These are phyloP conservation scores for Lerema accius DNA, from an alignment of 1,140 invertebrate species.

Conservation along the genomic window DNA sequence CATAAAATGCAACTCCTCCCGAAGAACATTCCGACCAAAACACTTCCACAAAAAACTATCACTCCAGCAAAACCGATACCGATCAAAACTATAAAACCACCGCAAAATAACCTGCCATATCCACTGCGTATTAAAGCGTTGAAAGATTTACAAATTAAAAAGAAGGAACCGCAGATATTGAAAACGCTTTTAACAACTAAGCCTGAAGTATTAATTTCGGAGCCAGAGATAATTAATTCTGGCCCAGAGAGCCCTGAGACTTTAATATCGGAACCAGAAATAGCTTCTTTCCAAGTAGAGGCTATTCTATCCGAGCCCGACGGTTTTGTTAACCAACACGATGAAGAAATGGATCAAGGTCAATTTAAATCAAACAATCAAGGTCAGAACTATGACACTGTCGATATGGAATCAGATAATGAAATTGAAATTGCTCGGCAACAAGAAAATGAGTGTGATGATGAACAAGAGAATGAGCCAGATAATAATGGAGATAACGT, in stretches of 20 bases:
- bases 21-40: conserved; percentile 60
- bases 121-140: conserved; percentile 75
- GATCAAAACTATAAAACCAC: conserved; percentile 56
- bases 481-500: conserved; percentile 37
- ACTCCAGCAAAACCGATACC: conserved; percentile 69
- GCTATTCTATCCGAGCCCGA: conserved; percentile 77
- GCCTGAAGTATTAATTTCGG: conserved; percentile 73
- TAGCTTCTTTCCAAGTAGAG: conserved; percentile 79
- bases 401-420: conserved; percentile 76
- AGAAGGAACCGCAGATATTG: conserved; percentile 79
- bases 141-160: conserved; percentile 78
- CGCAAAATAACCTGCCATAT: conserved; percentile 72
- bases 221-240: conserved; percentile 77
- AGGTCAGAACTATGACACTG: conserved; percentile 69
- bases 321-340: conserved; percentile 53
- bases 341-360: conserved; percentile 49
- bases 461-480: conserved; percentile 44
- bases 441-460: conserved; percentile 49
- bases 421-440: conserved; percentile 76
- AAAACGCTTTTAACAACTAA: conserved; percentile 76
- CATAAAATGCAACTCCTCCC: conserved; percentile 73
- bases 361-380: conserved; percentile 53
- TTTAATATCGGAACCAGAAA: conserved; percentile 79
- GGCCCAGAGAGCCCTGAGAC: conserved; percentile 78
- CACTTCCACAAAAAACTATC: conserved; percentile 57